These are phyloP conservation scores for Zaprionus camerounensis DNA, from an alignment of 1,140 invertebrate genomes.

Conservation along the genomic window DNA sequence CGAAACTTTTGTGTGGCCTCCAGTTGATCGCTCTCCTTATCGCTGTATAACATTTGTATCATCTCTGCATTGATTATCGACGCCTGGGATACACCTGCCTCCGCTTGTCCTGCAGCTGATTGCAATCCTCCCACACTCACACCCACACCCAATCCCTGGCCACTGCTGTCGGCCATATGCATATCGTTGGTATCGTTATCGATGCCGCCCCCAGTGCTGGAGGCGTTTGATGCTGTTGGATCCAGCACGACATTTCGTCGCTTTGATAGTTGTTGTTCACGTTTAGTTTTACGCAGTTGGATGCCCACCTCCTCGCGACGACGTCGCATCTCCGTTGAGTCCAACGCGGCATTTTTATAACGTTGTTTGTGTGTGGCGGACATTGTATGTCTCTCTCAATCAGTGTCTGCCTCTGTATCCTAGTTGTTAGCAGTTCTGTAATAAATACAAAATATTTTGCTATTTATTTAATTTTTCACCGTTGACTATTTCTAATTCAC, in stretches of 20 bases:
- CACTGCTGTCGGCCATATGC: conserved; percentile 66
- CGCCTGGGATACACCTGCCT: conserved; percentile 46
- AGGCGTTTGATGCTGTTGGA: conserved; percentile 23
- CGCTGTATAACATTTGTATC: conserved; percentile 93
- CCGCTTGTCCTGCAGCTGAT: conserved; percentile 18
- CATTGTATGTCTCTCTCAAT: conserved; percentile 86
- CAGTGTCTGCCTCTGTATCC: neutral
- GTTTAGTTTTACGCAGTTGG: conserved; percentile 97
- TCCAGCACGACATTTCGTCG: conserved; percentile 92
- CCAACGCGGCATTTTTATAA: conserved; percentile 97
- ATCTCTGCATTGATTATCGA: conserved; percentile 90
- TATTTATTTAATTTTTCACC: neutral
- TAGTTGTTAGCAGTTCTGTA: conserved; percentile 24
- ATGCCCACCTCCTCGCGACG: conserved; percentile 98
- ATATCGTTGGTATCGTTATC: conserved; percentile 65
- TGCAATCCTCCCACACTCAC: conserved; percentile 18
- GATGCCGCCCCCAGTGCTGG: conserved; percentile 24
- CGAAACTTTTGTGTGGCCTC: conserved; percentile 97
- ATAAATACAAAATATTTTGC: conserved; percentile 2
- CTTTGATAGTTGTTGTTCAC: conserved; percentile 97
- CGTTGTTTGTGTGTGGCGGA: conserved; percentile 94
- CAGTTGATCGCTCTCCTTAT: conserved; percentile 92
- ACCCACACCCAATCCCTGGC: conserved; percentile 14
- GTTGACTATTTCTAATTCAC: neutral
- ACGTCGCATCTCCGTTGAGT: conserved; percentile 95